Percentiles rank a stretch among this genome's conserved stretches.
These are phyloP conservation scores for Lepidotrigona ventralis DNA, from an alignment of 1,140 invertebrate species.

Conservation along the genomic window DNA sequence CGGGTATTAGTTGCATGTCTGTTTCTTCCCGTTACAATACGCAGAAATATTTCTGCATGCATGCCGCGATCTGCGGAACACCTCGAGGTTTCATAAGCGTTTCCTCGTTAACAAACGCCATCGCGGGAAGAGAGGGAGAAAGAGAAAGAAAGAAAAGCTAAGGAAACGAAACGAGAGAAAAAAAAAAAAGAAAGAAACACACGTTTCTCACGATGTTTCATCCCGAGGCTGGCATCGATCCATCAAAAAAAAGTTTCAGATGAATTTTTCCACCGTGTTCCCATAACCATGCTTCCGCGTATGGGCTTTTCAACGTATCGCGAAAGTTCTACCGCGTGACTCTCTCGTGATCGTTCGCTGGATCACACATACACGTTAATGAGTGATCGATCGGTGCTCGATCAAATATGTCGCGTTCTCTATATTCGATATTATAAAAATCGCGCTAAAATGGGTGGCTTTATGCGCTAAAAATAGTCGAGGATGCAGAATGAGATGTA, in stretches of 20 bases:
- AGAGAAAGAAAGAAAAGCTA: neutral
- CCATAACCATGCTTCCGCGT: neutral
- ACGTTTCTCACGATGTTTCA: constrained; percentile 19
- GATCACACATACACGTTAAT: constrained; percentile 23
- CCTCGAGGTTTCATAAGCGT: constrained; percentile 55
- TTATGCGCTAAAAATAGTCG: too few relatives aligned
- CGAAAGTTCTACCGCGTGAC: constrained; percentile 26
- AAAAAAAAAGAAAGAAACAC: neutral
- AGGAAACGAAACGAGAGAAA: neutral
- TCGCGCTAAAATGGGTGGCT: too few relatives aligned
- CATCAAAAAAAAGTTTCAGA: neutral
- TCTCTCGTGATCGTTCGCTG: constrained; percentile 17
- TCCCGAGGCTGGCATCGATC: neutral
- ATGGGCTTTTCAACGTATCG: constrained; percentile 12
- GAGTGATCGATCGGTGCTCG: constrained; percentile 34
- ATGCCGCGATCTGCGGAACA: constrained; percentile 48
- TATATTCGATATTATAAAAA: too few relatives aligned
- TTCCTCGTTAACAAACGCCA: constrained; percentile 42
- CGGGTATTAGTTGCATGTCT: constrained; percentile 34
- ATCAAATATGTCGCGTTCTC: neutral
- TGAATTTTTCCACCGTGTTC: neutral
- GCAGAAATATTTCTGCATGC: constrained; percentile 56
- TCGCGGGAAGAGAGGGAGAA: neutral
- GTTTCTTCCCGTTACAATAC: constrained; percentile 50
- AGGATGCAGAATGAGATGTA: too few relatives aligned